These are phyloP conservation scores for Phoebastria nigripes DNA, from an alignment of 2,797 vertebrate species.

Conservation along the genomic window DNA sequence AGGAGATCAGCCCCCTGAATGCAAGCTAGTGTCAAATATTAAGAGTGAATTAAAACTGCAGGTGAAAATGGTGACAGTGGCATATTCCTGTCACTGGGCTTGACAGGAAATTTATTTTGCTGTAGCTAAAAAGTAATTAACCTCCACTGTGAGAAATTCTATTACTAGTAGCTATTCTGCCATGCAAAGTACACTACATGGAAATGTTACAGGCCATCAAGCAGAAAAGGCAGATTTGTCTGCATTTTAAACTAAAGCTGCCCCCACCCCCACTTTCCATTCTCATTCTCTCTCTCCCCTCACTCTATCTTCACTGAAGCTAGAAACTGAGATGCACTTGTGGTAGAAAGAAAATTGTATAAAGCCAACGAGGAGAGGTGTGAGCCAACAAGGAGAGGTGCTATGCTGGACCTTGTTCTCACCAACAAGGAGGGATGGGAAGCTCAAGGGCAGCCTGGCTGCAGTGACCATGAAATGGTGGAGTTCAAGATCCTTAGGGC, in stretches of 20 bases:
- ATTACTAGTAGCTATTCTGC: constrained; percentile 91
- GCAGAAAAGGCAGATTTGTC: constrained; percentile 89
- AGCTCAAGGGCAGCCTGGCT: too few species aligned
- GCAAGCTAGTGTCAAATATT: constrained; percentile 75
- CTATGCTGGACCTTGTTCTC: too few species aligned
- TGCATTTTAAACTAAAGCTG: constrained; percentile 92
- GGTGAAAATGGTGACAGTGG: constrained; percentile 76
- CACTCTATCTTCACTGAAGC: constrained; percentile 83
- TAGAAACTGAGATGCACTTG: constrained; percentile 86
- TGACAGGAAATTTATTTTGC: constrained; percentile 84
- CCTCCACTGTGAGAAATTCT: constrained; percentile 90
- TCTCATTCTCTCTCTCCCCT: constrained; percentile 63
- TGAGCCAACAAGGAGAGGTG: too few species aligned
- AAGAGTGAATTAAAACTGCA: constrained; percentile 82
- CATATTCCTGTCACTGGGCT: constrained; percentile 74
- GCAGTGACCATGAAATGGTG: too few species aligned
- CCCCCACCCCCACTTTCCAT: constrained; percentile 70
- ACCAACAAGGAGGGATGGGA: too few species aligned
- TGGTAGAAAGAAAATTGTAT: constrained; percentile 71
- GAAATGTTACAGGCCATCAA: constrained; percentile 93
- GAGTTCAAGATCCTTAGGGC: too few species aligned
- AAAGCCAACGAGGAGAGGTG: background rate
- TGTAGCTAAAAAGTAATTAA: constrained; percentile 90
- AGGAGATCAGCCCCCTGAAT: constrained; percentile 56
- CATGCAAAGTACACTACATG: constrained; percentile 90